Evolutionary conservation across 2,888 invertebrate genomes (phyloP), one percentile per base, ranked within the genome.

Genomic region (Megamerina dolium): DNA sequence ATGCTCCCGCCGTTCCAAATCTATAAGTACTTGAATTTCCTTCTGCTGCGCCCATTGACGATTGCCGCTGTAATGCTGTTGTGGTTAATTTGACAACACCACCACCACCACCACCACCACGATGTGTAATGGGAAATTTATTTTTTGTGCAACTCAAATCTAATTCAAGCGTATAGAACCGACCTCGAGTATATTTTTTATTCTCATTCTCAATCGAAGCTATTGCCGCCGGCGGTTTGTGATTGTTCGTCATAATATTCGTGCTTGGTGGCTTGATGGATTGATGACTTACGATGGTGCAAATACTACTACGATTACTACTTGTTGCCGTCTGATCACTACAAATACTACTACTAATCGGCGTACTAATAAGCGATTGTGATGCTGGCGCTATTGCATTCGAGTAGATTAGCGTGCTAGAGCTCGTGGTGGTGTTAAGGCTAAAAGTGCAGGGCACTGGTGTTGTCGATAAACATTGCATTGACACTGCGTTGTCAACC

Each of bases 111-210:
- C n/a, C n/a, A 17, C 54, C 55, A 40, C 47, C 56, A 36, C 72
- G 66, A 54, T 72, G 67, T 45, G 68, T 74, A 51, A 78, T 77
- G 51, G 78, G 78, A 70, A 78, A 78, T 64, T 77, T 78, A 61
- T 78, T 78, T 54, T 77, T 76, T 52, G 75, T 75, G 63, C 76
- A 78, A 48, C 76, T 76, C 48, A 78, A 68, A 59, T 75, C 76
- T 53, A 78, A 62, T 49, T 71, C 70, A 17, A 70, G 51, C 26
- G 71, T 72, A 50, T 70, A 64, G 49, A 69, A 72, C 16, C 72
- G 67, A 17, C 68, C 69, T 26, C 70, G 57, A 10, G 55, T 57
- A 38, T 59, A 64, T 48, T 65, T 63, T 23, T 60, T 64, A 51
- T 68, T 66, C 26, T 67, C 64, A 44, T 68, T 66, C 38, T 62